A percentile compares a stretch with the other conserved stretches of the same genome.
Conservation (phyloP, 2,888 invertebrate genomes). For the Drosophila birchii region DNA sequence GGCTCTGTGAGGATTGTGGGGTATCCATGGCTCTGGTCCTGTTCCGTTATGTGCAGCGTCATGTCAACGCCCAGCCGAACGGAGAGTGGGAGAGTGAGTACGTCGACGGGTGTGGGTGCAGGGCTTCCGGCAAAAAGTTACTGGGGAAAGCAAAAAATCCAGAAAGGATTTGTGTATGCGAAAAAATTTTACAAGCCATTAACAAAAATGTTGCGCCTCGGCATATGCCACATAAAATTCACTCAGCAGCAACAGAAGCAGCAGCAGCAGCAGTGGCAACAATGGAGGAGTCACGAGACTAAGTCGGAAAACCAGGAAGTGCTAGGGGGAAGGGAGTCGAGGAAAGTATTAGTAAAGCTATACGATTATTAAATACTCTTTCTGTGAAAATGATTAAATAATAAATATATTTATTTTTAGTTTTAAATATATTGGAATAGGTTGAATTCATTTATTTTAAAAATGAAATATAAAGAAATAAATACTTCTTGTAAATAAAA, state of each 20-base stretch:
- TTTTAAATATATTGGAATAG: background rate
- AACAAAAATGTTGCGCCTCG: slow-evolving; percentile 78
- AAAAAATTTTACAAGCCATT: slow-evolving; percentile 78
- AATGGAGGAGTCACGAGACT: slow-evolving; percentile 32
- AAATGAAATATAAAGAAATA: no score
- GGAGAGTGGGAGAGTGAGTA: slow-evolving; percentile 10
- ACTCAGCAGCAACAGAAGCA: slow-evolving; percentile 43
- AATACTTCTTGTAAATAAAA: no score
- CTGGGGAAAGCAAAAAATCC: slow-evolving; percentile 39
- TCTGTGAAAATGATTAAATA: background rate
- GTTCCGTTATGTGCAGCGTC: slow-evolving; percentile 54
- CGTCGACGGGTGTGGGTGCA: slow-evolving; percentile 11
- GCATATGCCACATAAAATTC: slow-evolving; percentile 73
- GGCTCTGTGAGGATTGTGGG: background rate
- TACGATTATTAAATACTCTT: background rate
- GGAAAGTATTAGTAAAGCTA: background rate
- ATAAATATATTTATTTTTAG: no score
- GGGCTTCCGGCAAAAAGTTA: slow-evolving; percentile 62
- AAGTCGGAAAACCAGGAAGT: slow-evolving; percentile 7
- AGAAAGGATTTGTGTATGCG: slow-evolving; percentile 64
- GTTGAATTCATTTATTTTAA: background rate
- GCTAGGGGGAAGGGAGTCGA: background rate
- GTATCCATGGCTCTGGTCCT: slow-evolving; percentile 11
- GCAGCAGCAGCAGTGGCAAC: slow-evolving; percentile 23
- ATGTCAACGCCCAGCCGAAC: slow-evolving; percentile 63